Percentiles rank a stretch among this genome's conserved stretches.
These are phyloP conservation scores for Mastacembelus armatus DNA, from an alignment of 2,797 vertebrate genomes.

Conservation along the genomic window DNA sequence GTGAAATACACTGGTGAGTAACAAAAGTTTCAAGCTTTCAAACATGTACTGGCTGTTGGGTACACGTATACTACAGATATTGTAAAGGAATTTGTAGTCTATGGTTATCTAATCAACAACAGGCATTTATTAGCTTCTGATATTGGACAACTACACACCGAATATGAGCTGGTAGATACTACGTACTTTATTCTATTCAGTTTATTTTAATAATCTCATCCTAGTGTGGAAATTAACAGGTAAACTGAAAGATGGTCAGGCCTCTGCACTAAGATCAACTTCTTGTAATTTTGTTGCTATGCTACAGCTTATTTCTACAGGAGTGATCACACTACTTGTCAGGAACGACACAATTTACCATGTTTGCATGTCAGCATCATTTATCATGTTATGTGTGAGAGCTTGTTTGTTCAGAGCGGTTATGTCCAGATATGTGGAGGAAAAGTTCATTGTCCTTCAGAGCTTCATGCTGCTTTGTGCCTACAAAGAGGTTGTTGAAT, in stretches of 20 bases:
- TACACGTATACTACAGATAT: too few relatives aligned
- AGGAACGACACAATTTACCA: slow-evolving; percentile 27
- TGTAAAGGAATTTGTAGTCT: background rate
- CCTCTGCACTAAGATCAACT: slow-evolving; percentile 35
- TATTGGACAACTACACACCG: background rate
- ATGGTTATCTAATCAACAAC: background rate
- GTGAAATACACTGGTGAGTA: slow-evolving; percentile 64
- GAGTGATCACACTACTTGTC: slow-evolving; percentile 34
- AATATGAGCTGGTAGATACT: background rate
- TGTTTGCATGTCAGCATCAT: slow-evolving; percentile 37
- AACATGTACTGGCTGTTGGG: slow-evolving; percentile 11
- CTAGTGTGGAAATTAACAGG: slow-evolving; percentile 31
- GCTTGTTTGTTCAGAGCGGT: slow-evolving; percentile 32
- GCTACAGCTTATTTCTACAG: slow-evolving; percentile 35
- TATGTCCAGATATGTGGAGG: background rate
- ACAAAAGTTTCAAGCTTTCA: slow-evolving; percentile 31
- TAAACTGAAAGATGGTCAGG: slow-evolving; percentile 28
- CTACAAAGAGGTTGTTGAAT: slow-evolving; percentile 12
- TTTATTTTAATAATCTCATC: background rate
- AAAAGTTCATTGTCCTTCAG: background rate
- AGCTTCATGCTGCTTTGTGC: slow-evolving; percentile 25
- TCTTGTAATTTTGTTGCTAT: slow-evolving; percentile 50
- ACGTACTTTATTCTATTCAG: background rate
- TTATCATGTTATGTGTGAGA: slow-evolving; percentile 28
- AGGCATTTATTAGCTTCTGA: background rate